These are phyloP conservation scores for Synodontis membranacea DNA, from an alignment of 2,113 vertebrate genomes.

Conservation along the genomic window DNA sequence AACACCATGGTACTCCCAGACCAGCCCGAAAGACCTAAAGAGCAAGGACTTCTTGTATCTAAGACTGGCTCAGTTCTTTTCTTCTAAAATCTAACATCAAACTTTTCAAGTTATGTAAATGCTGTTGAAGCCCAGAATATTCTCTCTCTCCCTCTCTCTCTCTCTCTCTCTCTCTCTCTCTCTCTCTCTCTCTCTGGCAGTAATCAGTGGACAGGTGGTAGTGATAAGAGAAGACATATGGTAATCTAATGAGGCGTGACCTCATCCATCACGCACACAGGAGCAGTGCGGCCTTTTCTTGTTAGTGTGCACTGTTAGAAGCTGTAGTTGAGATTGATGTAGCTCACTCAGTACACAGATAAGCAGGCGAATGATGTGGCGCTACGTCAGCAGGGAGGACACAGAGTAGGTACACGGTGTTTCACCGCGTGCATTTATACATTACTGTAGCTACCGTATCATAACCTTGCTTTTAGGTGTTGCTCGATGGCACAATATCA, in stretches of 20 bases:
- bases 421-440: not conserved
- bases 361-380: not conserved
- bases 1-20: not conserved
- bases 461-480: not conserved
- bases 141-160: not conserved
- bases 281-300: conserved; percentile 3
- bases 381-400: not conserved
- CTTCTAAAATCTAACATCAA: not conserved
- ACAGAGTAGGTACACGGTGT: not conserved
- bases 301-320: not conserved
- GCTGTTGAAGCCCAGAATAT: not conserved
- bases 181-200: conserved; percentile 21
- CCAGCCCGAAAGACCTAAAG: conserved; percentile 4
- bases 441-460: not conserved
- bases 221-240: conserved; percentile 44
- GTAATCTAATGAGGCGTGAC: conserved; percentile 31
- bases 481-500: not conserved
- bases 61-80: not conserved
- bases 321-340: conserved; percentile 6
- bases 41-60: not conserved
- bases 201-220: conserved; percentile 32
- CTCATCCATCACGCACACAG: conserved; percentile 43
- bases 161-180: not conserved
- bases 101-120: not conserved
- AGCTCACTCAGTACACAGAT: not conserved